Evolutionary conservation across 2,888 invertebrate species (phyloP).

Genomic region (Thymelicus acteon): DNA sequence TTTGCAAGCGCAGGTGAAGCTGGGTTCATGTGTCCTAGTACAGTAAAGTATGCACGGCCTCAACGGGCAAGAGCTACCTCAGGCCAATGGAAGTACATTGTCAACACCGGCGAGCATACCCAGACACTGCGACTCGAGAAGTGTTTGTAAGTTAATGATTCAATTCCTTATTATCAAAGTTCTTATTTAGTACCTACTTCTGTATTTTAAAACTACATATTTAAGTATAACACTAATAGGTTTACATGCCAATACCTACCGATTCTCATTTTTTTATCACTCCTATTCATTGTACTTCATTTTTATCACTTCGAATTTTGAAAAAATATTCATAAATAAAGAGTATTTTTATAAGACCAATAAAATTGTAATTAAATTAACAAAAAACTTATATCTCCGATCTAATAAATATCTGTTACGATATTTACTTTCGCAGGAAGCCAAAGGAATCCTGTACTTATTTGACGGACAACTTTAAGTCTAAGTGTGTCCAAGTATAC

Average conservation of each 20-base stretch:
- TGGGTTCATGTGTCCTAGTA: slow-evolving; percentile 92
- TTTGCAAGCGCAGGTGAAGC: slow-evolving; percentile 84
- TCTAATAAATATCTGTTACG: neutral
- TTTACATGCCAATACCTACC: too few species aligned
- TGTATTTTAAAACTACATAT: too few species aligned
- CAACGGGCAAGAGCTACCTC: slow-evolving; percentile 92
- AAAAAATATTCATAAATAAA: too few species aligned
- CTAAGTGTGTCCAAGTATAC: slow-evolving; percentile 92
- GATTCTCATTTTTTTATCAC: too few species aligned
- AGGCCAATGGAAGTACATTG: slow-evolving; percentile 94
- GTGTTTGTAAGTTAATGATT: slow-evolving; percentile 86
- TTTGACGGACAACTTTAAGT: slow-evolving; percentile 91
- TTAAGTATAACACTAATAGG: too few species aligned
- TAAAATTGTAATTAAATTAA: too few species aligned
- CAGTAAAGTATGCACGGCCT: slow-evolving; percentile 91
- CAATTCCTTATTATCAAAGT: neutral
- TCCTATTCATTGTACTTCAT: too few species aligned
- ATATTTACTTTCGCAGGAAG: slow-evolving; percentile 81
- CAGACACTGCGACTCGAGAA: slow-evolving; percentile 93
- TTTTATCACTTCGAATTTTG: too few species aligned
- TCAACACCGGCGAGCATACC: slow-evolving; percentile 93
- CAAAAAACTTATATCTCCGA: too few species aligned
- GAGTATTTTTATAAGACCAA: too few species aligned
- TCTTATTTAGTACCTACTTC: neutral
- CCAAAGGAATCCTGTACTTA: slow-evolving; percentile 91